These are phyloP conservation scores for Elanus axillaris DNA, from an alignment of 2,113 vertebrate genomes.

Conservation along the genomic window DNA sequence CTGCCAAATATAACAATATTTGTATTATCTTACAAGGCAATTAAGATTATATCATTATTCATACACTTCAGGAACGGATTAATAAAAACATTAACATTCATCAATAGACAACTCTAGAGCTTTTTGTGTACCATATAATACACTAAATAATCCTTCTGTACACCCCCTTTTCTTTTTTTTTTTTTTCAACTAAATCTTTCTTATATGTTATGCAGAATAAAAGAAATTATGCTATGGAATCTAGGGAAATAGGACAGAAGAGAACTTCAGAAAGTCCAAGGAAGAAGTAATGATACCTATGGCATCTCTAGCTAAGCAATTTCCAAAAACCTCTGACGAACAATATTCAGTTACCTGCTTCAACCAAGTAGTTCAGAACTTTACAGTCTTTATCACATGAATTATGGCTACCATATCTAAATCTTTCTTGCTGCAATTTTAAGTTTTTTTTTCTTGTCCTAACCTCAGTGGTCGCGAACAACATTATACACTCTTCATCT, in stretches of 20 bases:
- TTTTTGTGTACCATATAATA: neutral
- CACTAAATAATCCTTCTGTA: neutral
- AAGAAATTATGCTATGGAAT: neutral
- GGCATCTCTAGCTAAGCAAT: neutral
- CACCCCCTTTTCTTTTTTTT: neutral
- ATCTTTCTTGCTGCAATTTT: neutral
- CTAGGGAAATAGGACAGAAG: neutral
- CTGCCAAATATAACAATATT: neutral
- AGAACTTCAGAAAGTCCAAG: neutral
- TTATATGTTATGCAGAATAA: neutral
- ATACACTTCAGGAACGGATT: neutral
- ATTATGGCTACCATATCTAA: neutral
- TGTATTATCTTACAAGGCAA: neutral
- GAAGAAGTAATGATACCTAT: neutral
- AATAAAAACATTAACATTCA: neutral
- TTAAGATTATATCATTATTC: neutral
- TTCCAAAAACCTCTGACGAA: neutral
- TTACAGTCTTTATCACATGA: fast-evolving
- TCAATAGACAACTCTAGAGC: neutral
- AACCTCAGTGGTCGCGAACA: neutral
- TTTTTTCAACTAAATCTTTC: neutral
- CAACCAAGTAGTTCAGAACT: neutral
- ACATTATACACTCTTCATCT: neutral
- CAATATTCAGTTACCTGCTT: neutral
- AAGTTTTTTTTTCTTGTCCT: neutral